Evolutionary conservation across 2,888 invertebrate species (phyloP), one percentile per base, ranked within the genome.

Genomic region (Drosophila pegasa): DNA sequence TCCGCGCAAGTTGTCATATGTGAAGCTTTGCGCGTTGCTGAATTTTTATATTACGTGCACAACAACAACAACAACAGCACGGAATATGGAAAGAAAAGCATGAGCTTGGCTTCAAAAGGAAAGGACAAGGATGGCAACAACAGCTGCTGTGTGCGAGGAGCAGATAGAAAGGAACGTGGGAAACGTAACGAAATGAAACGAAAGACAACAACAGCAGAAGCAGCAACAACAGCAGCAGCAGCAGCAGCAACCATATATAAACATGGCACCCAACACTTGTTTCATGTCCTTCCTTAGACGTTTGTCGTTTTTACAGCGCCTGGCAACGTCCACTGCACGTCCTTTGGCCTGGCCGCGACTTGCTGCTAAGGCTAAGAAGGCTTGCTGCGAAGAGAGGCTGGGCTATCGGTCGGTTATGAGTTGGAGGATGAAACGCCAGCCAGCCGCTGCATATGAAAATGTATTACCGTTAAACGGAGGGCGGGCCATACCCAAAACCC

Each of bases 221-320:
- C 50, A 66, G 43, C 47, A 66, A 27, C 35, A 56, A 33, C 41
- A 61, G 25, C 29, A 67, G 16, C 12, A 52, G n/a, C 38, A 52
- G n/a, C 43, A 58, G 25, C 41, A 65, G 41, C 59, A 84, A 3
- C 18, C 43, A 45, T n/a, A 71, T 71, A 87, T 66, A 80, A 88
- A 83, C 87, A 83, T 83, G 88, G 88, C 83, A 88, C 48, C 75
- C 87, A 83, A 86, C 83, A 88, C 88, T 88, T 83, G 83, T 78
- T 73, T 57, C 62, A 29, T 63, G 80, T 87, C 83, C 86, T 74
- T 78, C 70, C 52, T 41, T 47, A 51, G 60, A 52, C 55, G 68
- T 59, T 52, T 29, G 25, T 52, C 77, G 71, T 59, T 67, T 54
- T 56, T 54, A 51, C 73, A 60, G 35, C 31, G 75, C 75, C 58